These are phyloP conservation scores for Aporophyla nigra DNA, from an alignment of 2,888 invertebrate genomes.

Conservation along the genomic window DNA sequence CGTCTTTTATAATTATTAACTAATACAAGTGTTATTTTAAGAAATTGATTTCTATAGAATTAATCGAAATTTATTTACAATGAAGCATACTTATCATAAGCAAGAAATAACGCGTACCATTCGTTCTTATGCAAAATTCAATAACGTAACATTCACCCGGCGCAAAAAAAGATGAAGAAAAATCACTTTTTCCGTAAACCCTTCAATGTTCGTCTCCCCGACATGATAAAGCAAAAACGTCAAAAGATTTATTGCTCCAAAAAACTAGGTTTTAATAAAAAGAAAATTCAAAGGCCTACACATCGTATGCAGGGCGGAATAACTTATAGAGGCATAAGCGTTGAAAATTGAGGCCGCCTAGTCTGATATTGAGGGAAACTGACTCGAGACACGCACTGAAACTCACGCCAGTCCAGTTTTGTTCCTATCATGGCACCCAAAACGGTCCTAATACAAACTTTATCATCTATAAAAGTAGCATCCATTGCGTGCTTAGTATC, in stretches of 20 bases:
- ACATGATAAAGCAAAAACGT: slow-evolving; percentile 50
- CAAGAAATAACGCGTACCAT: not conserved
- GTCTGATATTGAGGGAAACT: slow-evolving; percentile 86
- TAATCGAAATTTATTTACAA: too few species aligned
- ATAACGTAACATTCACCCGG: not conserved
- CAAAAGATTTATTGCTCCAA: slow-evolving; percentile 60
- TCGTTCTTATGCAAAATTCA: slow-evolving; percentile 4
- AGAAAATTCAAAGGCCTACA: slow-evolving; percentile 77
- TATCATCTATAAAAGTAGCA: not conserved
- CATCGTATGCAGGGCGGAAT: slow-evolving; percentile 86
- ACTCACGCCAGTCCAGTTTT: slow-evolving; percentile 86
- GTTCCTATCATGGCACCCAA: slow-evolving; percentile 61
- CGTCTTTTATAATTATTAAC: not conserved
- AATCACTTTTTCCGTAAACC: slow-evolving; percentile 12
- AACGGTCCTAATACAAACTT: slow-evolving; percentile 43
- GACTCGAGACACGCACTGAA: slow-evolving; percentile 86
- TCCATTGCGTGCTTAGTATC: slow-evolving; percentile 27
- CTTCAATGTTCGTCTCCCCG: slow-evolving; percentile 30
- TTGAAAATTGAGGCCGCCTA: slow-evolving; percentile 87
- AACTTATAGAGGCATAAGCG: slow-evolving; percentile 86
- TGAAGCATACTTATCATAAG: not conserved
- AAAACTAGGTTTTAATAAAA: slow-evolving; percentile 72
- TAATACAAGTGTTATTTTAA: not conserved
- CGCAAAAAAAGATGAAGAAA: slow-evolving; percentile 19
- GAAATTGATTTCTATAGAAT: not conserved